phyloP scores from a whole-genome alignment of 2,113 vertebrate genomes.

The Xenopus tropicalis region UCB_Xtro_10.0 CM004445.2:67540501-67541000 shows the following conservation, averaged over 20 bases:
- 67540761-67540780: slow-evolving; percentile 63
- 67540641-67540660: too few relatives aligned
- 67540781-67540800: slow-evolving; percentile 54
- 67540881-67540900: slow-evolving; percentile 57
- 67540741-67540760: slow-evolving; percentile 68
- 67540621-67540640: too few relatives aligned
- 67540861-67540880: slow-evolving; percentile 54
- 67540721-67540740: slow-evolving; percentile 69
- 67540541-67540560: too few relatives aligned
- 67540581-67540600: too few relatives aligned
- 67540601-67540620: too few relatives aligned
- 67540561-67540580: too few relatives aligned
- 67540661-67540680: slow-evolving; percentile 24
- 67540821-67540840: slow-evolving; percentile 51
- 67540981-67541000: slow-evolving; percentile 55
- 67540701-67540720: slow-evolving; percentile 65
- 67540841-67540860: slow-evolving; percentile 53
- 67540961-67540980: slow-evolving; percentile 47
- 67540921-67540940: slow-evolving; percentile 49
- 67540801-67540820: slow-evolving; percentile 55
- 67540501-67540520: too few relatives aligned
- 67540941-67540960: slow-evolving; percentile 62
- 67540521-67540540: too few relatives aligned
- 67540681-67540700: slow-evolving; percentile 64
- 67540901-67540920: slow-evolving; percentile 53